Percentiles rank a stretch among this genome's conserved stretches.
Conservation (phyloP, 2,888 invertebrate genomes). For the Ferdinandea cuprea region DNA sequence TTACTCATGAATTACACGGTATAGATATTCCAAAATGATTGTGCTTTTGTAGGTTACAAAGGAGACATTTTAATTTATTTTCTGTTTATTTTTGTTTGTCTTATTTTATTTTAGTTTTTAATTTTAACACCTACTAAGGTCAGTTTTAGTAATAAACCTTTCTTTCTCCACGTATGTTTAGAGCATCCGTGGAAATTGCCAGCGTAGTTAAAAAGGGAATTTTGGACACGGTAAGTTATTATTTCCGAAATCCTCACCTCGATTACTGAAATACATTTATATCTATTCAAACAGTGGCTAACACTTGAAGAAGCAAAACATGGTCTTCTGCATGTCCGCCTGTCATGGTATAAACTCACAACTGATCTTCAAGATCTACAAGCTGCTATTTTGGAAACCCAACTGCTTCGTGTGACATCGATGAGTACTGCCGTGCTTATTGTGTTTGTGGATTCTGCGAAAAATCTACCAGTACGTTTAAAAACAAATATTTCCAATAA, state of each 20-base stretch:
- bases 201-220: conserved; percentile 88
- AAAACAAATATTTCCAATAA: too few species aligned
- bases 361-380: conserved; percentile 88
- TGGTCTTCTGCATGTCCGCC: conserved; percentile 94
- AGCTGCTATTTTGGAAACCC: conserved; percentile 89
- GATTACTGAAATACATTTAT: neutral
- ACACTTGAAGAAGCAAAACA: conserved; percentile 97
- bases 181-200: conserved; percentile 89
- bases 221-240: conserved; percentile 87
- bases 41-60: conserved; percentile 52
- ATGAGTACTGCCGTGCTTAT: conserved; percentile 91
- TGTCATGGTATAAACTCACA: conserved; percentile 94
- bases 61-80: conserved; percentile 60
- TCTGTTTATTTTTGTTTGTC: conserved; percentile 9
- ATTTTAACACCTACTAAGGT: neutral
- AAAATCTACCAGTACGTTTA: conserved; percentile 94
- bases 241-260: neutral
- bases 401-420: conserved; percentile 88
- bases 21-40: conserved; percentile 1
- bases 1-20: neutral
- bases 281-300: conserved; percentile 89
- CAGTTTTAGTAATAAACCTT: conserved; percentile 4
- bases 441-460: conserved; percentile 96
- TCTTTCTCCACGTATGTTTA: conserved; percentile 80
- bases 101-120: conserved; percentile 17